phyloP scores from a whole-genome alignment of 2,113 vertebrate species.

The Peromyscus polionotus region DNA sequence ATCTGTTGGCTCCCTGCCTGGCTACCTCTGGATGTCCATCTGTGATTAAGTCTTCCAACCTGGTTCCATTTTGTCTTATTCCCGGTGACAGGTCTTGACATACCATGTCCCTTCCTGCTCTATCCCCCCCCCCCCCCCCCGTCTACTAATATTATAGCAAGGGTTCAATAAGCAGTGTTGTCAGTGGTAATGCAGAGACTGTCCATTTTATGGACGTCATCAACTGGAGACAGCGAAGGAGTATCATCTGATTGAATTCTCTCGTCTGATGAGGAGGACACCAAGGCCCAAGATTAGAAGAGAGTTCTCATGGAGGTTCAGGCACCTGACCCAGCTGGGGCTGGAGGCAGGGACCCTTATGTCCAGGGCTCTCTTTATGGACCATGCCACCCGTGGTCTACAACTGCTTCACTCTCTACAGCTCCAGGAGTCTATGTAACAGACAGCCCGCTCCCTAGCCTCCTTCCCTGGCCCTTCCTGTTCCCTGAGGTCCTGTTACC shows the following conservation, averaged over 20 bases:
- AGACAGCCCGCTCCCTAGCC: not conserved
- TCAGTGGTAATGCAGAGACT: fast-evolving
- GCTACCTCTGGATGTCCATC: not conserved
- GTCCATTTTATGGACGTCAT: not conserved
- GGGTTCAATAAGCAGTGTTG: not conserved
- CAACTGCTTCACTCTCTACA: fast-evolving
- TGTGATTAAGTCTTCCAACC: not conserved
- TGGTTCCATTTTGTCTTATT: not conserved
- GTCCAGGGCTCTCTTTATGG: not conserved
- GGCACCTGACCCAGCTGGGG: fast-evolving
- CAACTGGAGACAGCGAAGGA: not conserved
- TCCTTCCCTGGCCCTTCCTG: not conserved
- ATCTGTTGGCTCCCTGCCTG: not conserved
- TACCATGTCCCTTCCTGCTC: not conserved
- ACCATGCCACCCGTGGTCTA: too few relatives aligned
- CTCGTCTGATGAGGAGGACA: not conserved
- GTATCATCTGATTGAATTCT: not conserved
- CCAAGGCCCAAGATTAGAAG: not conserved
- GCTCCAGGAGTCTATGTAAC: too few relatives aligned
- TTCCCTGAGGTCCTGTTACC: not conserved
- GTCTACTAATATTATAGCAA: not conserved
- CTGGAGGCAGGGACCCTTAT: fast-evolving
- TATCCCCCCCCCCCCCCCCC: not conserved
- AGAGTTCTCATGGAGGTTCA: not conserved
- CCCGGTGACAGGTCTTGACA: not conserved